Evolutionary conservation across 2,797 vertebrate species (phyloP).

Genomic region (Pseudomugil tenellus): DNA sequence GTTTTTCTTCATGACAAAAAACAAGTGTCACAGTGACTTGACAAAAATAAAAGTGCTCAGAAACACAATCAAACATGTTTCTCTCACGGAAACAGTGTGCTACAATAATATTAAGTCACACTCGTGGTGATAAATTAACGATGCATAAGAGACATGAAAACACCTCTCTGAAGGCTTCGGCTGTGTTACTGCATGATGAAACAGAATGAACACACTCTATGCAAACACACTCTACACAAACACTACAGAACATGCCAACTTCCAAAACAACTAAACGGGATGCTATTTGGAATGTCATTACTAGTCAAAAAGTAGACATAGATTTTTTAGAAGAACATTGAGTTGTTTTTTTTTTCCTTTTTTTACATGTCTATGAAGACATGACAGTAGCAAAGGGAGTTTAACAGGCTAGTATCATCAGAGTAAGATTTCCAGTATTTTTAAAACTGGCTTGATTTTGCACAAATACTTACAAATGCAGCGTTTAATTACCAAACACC

Average conservation of each 20-base stretch:
- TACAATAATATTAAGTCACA: conserved; percentile 38
- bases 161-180: conserved; percentile 37
- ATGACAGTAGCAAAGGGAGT: conserved; percentile 45
- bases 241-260: conserved; percentile 39
- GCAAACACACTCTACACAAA: conserved; percentile 36
- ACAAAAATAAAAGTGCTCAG: conserved; percentile 61
- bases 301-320: conserved; percentile 53
- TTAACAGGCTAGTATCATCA: conserved; percentile 64
- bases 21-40: conserved; percentile 66
- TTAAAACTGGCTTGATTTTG: conserved; percentile 50
- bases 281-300: conserved; percentile 42
- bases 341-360: neutral
- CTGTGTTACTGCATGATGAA: conserved; percentile 48
- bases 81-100: conserved; percentile 33
- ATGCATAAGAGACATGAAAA: conserved; percentile 54
- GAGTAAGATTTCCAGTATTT: conserved; percentile 60
- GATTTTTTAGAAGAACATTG: conserved; percentile 46
- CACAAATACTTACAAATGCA: conserved; percentile 67
- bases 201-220: conserved; percentile 38
- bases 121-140: conserved; percentile 40
- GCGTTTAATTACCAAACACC: conserved; percentile 59
- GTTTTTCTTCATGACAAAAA: conserved; percentile 52
- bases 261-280: conserved; percentile 31
- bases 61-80: conserved; percentile 45
- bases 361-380: conserved; percentile 6